A percentile compares a stretch with the other conserved stretches of the same genome.
phyloP scores from a whole-genome alignment of 2,113 vertebrate species.

The Chionodraco myersi region DNA sequence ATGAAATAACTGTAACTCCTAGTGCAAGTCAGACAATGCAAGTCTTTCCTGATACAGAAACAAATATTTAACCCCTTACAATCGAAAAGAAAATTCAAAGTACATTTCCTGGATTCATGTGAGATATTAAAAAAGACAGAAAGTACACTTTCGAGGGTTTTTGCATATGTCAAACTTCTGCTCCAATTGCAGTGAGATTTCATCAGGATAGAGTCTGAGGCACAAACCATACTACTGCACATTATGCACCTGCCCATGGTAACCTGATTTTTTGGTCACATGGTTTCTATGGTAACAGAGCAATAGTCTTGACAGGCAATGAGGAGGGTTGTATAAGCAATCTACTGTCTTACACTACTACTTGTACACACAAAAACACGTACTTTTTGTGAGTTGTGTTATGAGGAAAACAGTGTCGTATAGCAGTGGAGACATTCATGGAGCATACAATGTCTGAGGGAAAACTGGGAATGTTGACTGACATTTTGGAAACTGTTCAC shows the following conservation, averaged over 20 bases:
- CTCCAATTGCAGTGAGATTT: conserved; percentile 60
- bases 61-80: not conserved
- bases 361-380: conserved; percentile 30
- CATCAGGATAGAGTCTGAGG: conserved; percentile 60
- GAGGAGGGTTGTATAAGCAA: conserved; percentile 68
- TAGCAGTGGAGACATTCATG: conserved; percentile 40
- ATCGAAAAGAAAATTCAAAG: conserved; percentile 5
- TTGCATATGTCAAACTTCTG: conserved; percentile 28
- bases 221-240: conserved; percentile 67
- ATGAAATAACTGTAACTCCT: not conserved
- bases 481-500: conserved; percentile 57
- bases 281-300: conserved; percentile 83
- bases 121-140: conserved; percentile 7
- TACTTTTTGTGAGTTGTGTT: conserved; percentile 42
- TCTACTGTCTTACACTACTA: conserved; percentile 43
- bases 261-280: conserved; percentile 78
- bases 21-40: not conserved
- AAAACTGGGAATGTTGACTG: conserved; percentile 51
- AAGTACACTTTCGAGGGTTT: not conserved
- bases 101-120: not conserved
- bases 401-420: conserved; percentile 22
- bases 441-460: conserved; percentile 53
- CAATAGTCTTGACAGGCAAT: conserved; percentile 76
- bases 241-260: conserved; percentile 80
- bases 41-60: not conserved